phyloP scores from a whole-genome alignment of 2,888 invertebrate species.

The Hemicrepidius hirtus region DNA sequence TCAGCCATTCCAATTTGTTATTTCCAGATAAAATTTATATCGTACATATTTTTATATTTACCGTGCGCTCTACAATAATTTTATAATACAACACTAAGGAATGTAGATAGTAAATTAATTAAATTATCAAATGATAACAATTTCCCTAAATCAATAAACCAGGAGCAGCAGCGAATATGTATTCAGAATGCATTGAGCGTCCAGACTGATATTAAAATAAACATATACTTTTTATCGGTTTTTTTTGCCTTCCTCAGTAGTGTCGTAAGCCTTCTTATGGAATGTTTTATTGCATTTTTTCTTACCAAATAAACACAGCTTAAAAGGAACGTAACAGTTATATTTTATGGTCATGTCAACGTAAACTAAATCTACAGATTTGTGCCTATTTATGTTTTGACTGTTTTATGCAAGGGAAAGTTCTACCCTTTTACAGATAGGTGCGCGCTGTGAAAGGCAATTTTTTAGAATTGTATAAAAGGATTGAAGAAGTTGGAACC shows the following conservation, averaged over 20 bases:
- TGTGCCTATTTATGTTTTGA: constrained; percentile 38
- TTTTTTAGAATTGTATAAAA: constrained; percentile 37
- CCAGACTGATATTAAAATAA: constrained; percentile 12
- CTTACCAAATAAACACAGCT: constrained; percentile 54
- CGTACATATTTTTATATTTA: too few relatives aligned
- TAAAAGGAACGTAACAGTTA: constrained; percentile 65
- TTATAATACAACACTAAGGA: too few relatives aligned
- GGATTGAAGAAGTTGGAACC: constrained; percentile 22
- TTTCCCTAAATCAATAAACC: neutral
- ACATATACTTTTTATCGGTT: constrained; percentile 24
- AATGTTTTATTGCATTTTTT: constrained; percentile 62
- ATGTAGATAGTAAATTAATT: too few relatives aligned
- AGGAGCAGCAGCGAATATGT: neutral
- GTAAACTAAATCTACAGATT: constrained; percentile 53
- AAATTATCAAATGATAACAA: too few relatives aligned
- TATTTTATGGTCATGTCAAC: constrained; percentile 65
- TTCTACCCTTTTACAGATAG: constrained; percentile 45
- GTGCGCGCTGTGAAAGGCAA: constrained; percentile 29
- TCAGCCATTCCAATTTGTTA: neutral
- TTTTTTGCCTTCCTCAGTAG: constrained; percentile 14
- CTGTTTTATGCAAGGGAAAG: constrained; percentile 45
- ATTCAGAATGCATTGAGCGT: neutral
- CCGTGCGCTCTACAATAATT: too few relatives aligned
- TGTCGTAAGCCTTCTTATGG: constrained; percentile 21
- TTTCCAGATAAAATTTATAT: too few relatives aligned